Base-by-base conservation (phyloP, 2,888 invertebrate species). In the Pantelozetes paolii region DNA sequence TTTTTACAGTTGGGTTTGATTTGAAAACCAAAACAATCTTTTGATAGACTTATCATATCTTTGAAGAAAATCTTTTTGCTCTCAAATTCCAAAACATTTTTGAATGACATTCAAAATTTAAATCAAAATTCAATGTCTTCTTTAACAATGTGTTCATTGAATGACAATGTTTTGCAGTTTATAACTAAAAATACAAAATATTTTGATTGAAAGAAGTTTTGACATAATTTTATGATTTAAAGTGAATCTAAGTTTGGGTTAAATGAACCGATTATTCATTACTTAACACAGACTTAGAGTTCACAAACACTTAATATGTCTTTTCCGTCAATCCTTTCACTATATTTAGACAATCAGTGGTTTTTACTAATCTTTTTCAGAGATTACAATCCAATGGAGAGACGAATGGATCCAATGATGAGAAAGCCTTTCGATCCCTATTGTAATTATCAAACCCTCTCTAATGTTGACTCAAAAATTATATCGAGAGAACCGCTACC, bases 331-430 rank as follows among this genome's bases (percentile, higher is more conserved):
- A 23, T 23, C 13, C 54, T 9, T 26, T 13, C 6, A 36, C 36
- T 36, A 54, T 23, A 54, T 54, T 54, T 23, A 23, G 54, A 9
- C 13, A 20, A 30, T 57, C 28, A 57, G 57, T 28, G 2, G 28
- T 30, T 57, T 57, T 57, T 2, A 28, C 28, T 15, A 30, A 28
- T 57, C 62, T 64, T 64, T 64, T 64, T 15, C 62, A 64, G 62
- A 20, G 36, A 64, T 36, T 20, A 36, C 62, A 64, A 64, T 36
- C 36, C 18, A 30, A 40, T 64, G 36, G 36, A 1, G 1, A n/a
- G 62, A 3, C 62, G 62, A 64, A 64, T 36, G 62, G 62, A 64
- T 36, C 62, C 62, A 64, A 64, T 64, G 62, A 64, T 30, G 5
- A 1, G n/a, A 8, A 36, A 36, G 20, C 69, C 42, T 9, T 69